phyloP scores from a whole-genome alignment of 2,797 vertebrate genomes.

The Meda fulgida region DNA sequence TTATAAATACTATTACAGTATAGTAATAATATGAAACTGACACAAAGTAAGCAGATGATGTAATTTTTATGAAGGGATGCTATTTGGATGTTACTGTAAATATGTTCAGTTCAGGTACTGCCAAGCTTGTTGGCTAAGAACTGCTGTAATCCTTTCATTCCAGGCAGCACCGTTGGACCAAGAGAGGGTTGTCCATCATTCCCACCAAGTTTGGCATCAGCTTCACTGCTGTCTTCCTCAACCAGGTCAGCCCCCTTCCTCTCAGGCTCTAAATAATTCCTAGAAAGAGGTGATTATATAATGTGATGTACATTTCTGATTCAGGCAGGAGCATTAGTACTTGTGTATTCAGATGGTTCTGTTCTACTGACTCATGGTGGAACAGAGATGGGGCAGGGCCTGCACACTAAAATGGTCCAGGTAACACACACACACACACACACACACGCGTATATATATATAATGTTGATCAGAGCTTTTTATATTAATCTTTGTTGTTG shows the following conservation, averaged over 20 bases:
- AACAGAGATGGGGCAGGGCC: constrained; percentile 97
- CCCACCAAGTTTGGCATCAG: constrained; percentile 96
- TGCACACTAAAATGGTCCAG: constrained; percentile 95
- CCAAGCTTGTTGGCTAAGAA: not conserved
- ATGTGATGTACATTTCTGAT: constrained; percentile 28
- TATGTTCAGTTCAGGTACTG: not conserved
- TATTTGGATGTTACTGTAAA: not conserved
- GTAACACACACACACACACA: constrained; percentile 29
- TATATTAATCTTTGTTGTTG: not conserved
- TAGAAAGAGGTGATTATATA: not conserved
- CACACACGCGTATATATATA: too few relatives aligned
- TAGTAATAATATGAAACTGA: not conserved
- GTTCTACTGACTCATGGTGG: constrained; percentile 93
- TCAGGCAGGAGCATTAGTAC: constrained; percentile 90
- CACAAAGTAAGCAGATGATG: not conserved
- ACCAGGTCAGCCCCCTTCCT: constrained; percentile 82
- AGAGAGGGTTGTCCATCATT: constrained; percentile 89
- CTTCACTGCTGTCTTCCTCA: constrained; percentile 87
- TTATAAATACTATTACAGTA: not conserved
- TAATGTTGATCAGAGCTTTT: not conserved
- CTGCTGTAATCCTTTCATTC: constrained; percentile 16
- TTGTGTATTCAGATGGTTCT: constrained; percentile 93
- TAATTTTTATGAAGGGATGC: not conserved
- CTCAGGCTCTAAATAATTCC: not conserved
- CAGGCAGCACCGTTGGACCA: constrained; percentile 95